Conservation (phyloP, 2,797 vertebrate genomes). For the Agapornis canus region DNA sequence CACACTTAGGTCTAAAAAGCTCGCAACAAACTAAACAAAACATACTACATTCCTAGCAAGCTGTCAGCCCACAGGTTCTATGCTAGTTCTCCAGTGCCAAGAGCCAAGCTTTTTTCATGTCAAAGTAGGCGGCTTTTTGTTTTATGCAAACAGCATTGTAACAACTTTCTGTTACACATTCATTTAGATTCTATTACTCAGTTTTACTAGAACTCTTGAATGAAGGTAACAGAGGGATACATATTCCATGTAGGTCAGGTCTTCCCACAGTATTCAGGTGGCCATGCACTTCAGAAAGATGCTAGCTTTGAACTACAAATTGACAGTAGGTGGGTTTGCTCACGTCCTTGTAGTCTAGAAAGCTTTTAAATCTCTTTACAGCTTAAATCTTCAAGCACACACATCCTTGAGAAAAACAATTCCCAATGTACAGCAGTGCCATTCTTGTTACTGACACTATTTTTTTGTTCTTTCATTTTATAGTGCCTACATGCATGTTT, state of each 20-base stretch:
- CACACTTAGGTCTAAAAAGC: not conserved
- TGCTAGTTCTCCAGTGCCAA: not conserved
- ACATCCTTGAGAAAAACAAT: not conserved
- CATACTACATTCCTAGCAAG: not conserved
- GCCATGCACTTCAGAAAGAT: not conserved
- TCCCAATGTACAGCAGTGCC: no score
- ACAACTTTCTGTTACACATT: not conserved
- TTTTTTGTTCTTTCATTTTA: not conserved
- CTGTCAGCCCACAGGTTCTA: not conserved
- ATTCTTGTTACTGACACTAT: not conserved
- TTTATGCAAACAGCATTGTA: not conserved
- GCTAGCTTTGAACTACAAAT: not conserved
- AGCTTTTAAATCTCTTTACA: not conserved
- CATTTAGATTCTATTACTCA: not conserved
- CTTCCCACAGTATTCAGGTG: not conserved
- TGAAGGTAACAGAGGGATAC: not conserved
- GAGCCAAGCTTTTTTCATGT: not conserved
- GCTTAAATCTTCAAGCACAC: not conserved
- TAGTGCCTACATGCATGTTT: not conserved
- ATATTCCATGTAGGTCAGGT: no score
- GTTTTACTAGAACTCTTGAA: not conserved
- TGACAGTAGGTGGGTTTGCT: not conserved
- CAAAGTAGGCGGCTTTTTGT: not conserved
- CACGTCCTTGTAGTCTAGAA: not conserved
- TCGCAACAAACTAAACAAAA: not conserved